Conservation (phyloP, 1,140 invertebrate genomes). For the Pseudachorutes palmiensis region DNA sequence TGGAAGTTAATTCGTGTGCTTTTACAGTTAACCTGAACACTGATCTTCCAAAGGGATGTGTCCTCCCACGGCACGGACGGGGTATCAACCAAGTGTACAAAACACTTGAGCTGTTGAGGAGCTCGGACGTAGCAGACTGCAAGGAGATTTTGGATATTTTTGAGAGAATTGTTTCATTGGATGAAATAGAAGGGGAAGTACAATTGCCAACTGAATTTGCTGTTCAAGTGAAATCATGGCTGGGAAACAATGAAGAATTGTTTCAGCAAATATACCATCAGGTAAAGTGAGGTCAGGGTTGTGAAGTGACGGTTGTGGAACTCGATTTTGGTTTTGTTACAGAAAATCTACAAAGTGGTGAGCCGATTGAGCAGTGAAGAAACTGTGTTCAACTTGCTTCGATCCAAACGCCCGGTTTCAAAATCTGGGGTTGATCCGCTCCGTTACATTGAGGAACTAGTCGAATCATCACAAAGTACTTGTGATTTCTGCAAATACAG, state of each 20-base stretch:
- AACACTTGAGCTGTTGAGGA: slow-evolving; percentile 17
- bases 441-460: slow-evolving; percentile 36
- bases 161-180: slow-evolving; percentile 21
- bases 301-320: background rate
- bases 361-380: slow-evolving; percentile 43
- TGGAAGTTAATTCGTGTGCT: too few relatives aligned
- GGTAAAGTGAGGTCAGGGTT: slow-evolving; percentile 14
- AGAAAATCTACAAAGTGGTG: slow-evolving; percentile 42
- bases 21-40: too few relatives aligned
- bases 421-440: slow-evolving; percentile 23
- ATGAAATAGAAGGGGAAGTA: slow-evolving; percentile 13
- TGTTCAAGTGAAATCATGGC: slow-evolving; percentile 29
- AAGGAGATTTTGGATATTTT: slow-evolving; percentile 16
- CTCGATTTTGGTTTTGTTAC: background rate
- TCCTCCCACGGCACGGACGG: background rate
- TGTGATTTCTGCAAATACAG: slow-evolving; percentile 45
- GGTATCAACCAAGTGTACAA: slow-evolving; percentile 7
- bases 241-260: slow-evolving; percentile 21
- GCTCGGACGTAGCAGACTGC: slow-evolving; percentile 9
- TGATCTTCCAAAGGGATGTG: background rate
- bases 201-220: slow-evolving; percentile 25
- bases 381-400: slow-evolving; percentile 44
- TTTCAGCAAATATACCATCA: slow-evolving; percentile 28
- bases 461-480: slow-evolving; percentile 26
- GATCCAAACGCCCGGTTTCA: slow-evolving; percentile 42